phyloP scores from a whole-genome alignment of 2,797 vertebrate species.

The Lutjanus campechanus region DNA sequence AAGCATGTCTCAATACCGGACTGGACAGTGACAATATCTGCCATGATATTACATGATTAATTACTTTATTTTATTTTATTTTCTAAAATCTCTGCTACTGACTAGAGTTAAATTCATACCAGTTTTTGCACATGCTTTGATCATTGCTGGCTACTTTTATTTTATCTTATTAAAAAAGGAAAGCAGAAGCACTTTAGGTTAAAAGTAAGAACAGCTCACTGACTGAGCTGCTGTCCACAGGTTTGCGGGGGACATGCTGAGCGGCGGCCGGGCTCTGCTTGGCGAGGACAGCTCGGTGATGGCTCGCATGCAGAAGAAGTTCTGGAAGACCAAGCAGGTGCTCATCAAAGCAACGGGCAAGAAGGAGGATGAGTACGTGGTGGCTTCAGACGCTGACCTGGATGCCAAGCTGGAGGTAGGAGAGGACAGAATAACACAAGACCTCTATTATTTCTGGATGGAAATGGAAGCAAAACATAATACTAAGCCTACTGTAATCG shows the following conservation, averaged over 20 bases:
- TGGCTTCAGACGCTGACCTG: constrained; percentile 90
- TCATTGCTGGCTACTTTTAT: no score
- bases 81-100: no score
- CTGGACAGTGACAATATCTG: no score
- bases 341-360: constrained; percentile 92
- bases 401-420: constrained; percentile 89
- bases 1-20: no score
- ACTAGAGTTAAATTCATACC: no score
- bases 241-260: constrained; percentile 84
- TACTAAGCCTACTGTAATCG: background rate
- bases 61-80: no score
- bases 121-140: no score
- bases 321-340: constrained; percentile 91
- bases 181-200: no score
- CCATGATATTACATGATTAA: no score
- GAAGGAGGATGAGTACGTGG: constrained; percentile 90
- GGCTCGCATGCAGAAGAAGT: constrained; percentile 91
- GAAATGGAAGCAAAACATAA: no score
- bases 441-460: background rate
- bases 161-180: no score
- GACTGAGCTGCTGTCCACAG: constrained; percentile 54
- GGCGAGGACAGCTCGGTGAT: constrained; percentile 87
- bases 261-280: constrained; percentile 75
- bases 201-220: background rate
- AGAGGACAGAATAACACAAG: background rate